phyloP scores from a whole-genome alignment of 2,888 invertebrate species.

The Holacanthella duospinosa region DNA sequence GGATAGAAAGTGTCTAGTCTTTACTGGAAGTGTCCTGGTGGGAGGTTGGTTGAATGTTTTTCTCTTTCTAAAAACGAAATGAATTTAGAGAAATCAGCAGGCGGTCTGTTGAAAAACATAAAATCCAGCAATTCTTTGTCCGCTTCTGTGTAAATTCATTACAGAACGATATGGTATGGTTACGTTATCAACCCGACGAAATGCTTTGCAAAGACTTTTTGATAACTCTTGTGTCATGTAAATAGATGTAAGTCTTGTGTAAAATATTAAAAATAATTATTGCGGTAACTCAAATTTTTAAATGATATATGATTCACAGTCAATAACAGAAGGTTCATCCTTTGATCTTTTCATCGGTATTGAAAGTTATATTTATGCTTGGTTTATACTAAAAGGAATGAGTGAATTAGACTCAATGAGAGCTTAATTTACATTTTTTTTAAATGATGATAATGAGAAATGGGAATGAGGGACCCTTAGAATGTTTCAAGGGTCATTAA shows the following conservation, averaged over 20 bases:
- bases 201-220: background rate
- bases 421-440: background rate
- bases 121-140: background rate
- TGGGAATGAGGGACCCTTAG: background rate
- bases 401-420: too few relatives aligned
- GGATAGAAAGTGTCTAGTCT: background rate
- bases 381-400: background rate
- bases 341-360: too few relatives aligned
- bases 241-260: background rate
- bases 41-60: background rate
- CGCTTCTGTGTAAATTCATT: background rate
- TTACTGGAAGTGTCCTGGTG: background rate
- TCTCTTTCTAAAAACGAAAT: background rate
- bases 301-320: too few relatives aligned
- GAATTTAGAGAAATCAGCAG: background rate
- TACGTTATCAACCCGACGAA: background rate
- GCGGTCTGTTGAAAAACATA: background rate
- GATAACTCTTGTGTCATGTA: too few relatives aligned
- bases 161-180: background rate
- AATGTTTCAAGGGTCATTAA: background rate
- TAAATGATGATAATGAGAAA: background rate
- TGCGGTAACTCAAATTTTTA: too few relatives aligned
- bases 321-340: too few relatives aligned
- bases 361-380: too few relatives aligned
- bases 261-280: background rate